Evolutionary conservation across 2,888 invertebrate species (phyloP).

Genomic region (Xanthorhoe spadicearia): DNA sequence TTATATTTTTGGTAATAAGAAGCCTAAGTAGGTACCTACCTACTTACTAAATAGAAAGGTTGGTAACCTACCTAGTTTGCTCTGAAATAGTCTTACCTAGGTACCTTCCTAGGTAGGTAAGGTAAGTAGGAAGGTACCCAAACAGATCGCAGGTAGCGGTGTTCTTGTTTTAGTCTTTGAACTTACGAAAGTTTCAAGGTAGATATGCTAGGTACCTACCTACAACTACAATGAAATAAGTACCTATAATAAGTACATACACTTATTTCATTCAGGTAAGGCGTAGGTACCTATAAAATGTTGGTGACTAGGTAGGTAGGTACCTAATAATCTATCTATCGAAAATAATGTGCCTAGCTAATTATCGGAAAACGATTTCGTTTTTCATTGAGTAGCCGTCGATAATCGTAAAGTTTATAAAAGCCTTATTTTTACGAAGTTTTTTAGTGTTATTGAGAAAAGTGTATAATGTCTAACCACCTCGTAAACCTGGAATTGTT

Average conservation of each 20-base stretch:
- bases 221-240: no score
- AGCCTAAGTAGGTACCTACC: neutral
- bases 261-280: no score
- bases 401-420: slow-evolving; percentile 43
- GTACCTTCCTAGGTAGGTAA: no score
- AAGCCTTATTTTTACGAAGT: slow-evolving; percentile 39
- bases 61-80: no score
- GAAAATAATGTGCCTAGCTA: slow-evolving; percentile 23
- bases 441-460: slow-evolving; percentile 35
- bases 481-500: slow-evolving; percentile 5
- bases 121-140: no score
- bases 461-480: slow-evolving; percentile 11
- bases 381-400: slow-evolving; percentile 39
- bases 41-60: no score
- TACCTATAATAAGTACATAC: no score
- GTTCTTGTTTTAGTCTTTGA: no score
- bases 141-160: no score
- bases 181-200: neutral
- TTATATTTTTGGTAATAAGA: no score
- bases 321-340: slow-evolving; percentile 4
- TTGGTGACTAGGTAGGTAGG: no score
- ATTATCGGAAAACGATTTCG: slow-evolving; percentile 45
- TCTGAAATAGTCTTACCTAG: no score
- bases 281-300: neutral
- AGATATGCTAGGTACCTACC: neutral